Conservation (phyloP, 2,113 vertebrate species). For the Leptodactylus fuscus region DNA sequence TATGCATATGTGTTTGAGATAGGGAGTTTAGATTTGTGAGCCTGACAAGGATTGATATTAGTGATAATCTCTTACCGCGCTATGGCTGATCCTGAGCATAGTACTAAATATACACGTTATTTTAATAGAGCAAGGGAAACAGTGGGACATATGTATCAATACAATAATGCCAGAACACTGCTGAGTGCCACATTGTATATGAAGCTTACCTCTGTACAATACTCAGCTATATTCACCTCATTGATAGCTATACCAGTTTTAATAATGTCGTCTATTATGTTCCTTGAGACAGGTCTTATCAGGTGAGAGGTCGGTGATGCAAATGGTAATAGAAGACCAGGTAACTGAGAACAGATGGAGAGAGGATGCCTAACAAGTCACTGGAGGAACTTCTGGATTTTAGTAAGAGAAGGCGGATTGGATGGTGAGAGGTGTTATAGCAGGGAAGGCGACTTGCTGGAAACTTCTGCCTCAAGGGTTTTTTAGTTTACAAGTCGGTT, state of each 20-base stretch:
- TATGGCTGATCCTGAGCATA: too few relatives aligned
- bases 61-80: too few relatives aligned
- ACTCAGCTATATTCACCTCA: background rate
- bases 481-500: constrained; percentile 4
- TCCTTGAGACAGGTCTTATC: background rate
- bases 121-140: too few relatives aligned
- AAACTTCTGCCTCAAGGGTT: constrained; percentile 4
- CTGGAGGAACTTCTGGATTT: constrained; percentile 4
- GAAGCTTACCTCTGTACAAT: background rate
- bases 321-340: background rate
- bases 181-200: too few relatives aligned
- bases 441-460: background rate
- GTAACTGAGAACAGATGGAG: constrained; percentile 12
- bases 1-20: too few relatives aligned
- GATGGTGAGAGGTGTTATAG: constrained; percentile 26
- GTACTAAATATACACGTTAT: too few relatives aligned
- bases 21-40: too few relatives aligned
- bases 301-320: background rate
- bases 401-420: background rate
- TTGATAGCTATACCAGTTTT: background rate
- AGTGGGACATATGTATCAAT: too few relatives aligned
- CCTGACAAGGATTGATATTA: too few relatives aligned
- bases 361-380: background rate
- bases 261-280: background rate
- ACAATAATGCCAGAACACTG: too few relatives aligned